Percentiles rank a stretch among this genome's conserved stretches.
phyloP scores from a whole-genome alignment of 2,113 vertebrate genomes.

The Noturus placidus region DNA sequence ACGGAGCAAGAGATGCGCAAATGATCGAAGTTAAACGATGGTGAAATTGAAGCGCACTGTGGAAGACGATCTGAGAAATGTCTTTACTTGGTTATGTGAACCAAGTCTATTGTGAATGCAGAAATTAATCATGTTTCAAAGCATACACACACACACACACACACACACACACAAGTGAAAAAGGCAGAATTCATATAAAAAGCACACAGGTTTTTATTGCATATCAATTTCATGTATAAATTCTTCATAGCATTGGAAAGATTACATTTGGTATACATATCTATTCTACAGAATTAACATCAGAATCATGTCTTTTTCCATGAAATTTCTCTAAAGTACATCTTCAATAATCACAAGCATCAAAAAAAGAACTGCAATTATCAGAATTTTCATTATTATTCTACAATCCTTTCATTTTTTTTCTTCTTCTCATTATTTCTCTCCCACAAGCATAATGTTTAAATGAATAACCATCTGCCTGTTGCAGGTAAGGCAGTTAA shows the following conservation, averaged over 20 bases:
- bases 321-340: slow-evolving; percentile 92
- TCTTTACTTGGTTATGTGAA: background rate
- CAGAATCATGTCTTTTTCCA: slow-evolving; percentile 87
- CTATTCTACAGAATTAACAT: slow-evolving; percentile 98
- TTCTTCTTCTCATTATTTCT: slow-evolving; percentile 64
- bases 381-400: slow-evolving; percentile 82
- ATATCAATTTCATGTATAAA: slow-evolving; percentile 99
- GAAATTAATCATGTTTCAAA: background rate
- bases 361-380: slow-evolving; percentile 79
- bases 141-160: background rate
- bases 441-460: slow-evolving; percentile 76
- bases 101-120: background rate
- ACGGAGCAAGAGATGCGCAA: background rate
- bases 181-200: slow-evolving; percentile 79
- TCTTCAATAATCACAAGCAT: slow-evolving; percentile 91
- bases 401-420: slow-evolving; percentile 78
- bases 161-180: slow-evolving; percentile 41
- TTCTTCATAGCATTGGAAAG: slow-evolving; percentile 97
- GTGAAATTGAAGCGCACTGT: background rate
- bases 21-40: background rate
- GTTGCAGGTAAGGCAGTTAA: slow-evolving; percentile 73
- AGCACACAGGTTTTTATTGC: slow-evolving; percentile 99
- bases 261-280: slow-evolving; percentile 99
- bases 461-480: slow-evolving; percentile 76
- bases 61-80: background rate